A percentile compares a stretch with the other conserved stretches of the same genome.
phyloP scores from a whole-genome alignment of 2,797 vertebrate species.

The Bucorvus abyssinicus region DNA sequence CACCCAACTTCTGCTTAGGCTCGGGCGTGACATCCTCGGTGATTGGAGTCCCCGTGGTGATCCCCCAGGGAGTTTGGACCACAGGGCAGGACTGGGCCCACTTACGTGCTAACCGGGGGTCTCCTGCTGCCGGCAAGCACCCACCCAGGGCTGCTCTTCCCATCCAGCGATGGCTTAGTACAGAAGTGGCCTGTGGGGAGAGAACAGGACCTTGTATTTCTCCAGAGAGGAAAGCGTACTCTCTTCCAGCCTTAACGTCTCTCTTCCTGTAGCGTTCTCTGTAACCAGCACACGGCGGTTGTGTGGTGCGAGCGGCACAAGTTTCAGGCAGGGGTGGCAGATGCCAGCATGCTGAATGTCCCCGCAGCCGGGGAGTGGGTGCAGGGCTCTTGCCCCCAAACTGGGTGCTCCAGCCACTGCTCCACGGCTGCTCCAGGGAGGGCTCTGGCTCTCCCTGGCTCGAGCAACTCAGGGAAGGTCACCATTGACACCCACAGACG shows the following conservation, averaged over 20 bases:
- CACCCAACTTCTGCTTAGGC: not conserved
- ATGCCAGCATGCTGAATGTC: not conserved
- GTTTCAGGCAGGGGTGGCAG: not conserved
- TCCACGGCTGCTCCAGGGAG: not conserved
- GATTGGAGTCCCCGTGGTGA: not conserved
- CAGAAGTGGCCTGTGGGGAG: not conserved
- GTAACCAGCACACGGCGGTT: too few relatives aligned
- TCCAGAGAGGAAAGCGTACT: not conserved
- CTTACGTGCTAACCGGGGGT: not conserved
- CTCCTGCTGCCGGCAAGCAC: not conserved
- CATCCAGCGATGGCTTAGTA: too few relatives aligned
- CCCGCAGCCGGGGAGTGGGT: not conserved
- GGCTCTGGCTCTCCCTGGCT: not conserved
- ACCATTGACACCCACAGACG: rapidly evolving
- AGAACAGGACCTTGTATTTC: not conserved
- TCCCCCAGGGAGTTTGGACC: not conserved
- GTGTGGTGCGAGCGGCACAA: too few relatives aligned
- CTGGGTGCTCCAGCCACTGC: not conserved
- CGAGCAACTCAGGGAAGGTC: rapidly evolving
- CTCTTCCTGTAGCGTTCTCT: rapidly evolving
- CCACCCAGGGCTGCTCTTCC: not conserved
- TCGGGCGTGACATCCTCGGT: rapidly evolving
- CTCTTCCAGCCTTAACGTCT: not conserved
- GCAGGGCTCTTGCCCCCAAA: not conserved
- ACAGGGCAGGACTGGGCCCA: rapidly evolving